Percentiles rank a stretch among this genome's conserved stretches.
phyloP scores from a whole-genome alignment of 2,797 vertebrate genomes.

The Morus bassanus region DNA sequence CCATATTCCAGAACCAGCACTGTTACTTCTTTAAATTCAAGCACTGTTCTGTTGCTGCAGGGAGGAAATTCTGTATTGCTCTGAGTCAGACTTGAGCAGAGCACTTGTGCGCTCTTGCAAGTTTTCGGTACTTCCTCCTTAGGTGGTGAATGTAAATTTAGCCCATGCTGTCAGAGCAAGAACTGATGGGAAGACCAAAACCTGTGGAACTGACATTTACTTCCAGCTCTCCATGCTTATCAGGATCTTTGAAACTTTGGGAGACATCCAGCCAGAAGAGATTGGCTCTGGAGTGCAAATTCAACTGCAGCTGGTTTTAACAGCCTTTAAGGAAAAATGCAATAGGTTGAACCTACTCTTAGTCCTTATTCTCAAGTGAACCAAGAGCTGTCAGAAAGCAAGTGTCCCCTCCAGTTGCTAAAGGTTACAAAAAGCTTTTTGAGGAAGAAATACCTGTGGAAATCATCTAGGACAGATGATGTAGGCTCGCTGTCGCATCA shows the following conservation, averaged over 20 bases:
- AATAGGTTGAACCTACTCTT: background rate
- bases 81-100: background rate
- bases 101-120: background rate
- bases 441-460: background rate
- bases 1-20: background rate
- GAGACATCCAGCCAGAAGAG: background rate
- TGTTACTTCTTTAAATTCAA: background rate
- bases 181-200: background rate
- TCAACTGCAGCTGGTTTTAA: too few species aligned
- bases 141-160: background rate
- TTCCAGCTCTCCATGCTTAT: background rate
- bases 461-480: background rate
- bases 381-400: background rate
- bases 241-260: background rate
- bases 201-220: background rate
- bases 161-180: background rate
- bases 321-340: background rate
- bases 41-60: background rate
- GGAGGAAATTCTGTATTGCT: background rate
- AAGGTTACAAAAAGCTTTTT: background rate
- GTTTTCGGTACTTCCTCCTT: background rate
- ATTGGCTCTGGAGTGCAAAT: background rate
- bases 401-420: background rate
- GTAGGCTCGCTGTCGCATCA: background rate
- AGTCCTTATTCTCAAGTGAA: background rate